Evolutionary conservation across 2,797 vertebrate species (phyloP).

Genomic region (Synanceia verrucosa): DNA sequence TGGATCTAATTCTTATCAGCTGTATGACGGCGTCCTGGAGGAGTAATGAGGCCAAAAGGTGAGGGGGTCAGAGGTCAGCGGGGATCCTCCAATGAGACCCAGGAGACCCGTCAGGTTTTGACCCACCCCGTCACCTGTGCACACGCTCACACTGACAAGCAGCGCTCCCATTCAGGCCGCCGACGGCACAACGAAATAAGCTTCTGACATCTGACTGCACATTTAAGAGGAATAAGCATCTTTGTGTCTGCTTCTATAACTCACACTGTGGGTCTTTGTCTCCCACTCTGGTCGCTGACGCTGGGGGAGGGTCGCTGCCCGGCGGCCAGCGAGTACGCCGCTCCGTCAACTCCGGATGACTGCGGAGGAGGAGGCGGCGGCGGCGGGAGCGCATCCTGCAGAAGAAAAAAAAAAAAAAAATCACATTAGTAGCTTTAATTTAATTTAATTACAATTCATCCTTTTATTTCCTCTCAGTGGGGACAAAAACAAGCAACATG

Average conservation of each 20-base stretch:
- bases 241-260: conserved; percentile 76
- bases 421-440: not conserved
- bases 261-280: conserved; percentile 96
- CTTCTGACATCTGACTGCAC: conserved; percentile 63
- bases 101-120: conserved; percentile 62
- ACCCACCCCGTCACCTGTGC: conserved; percentile 74
- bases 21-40: conserved; percentile 62
- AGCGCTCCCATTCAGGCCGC: conserved; percentile 26
- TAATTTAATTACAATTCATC: conserved; percentile 15
- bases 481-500: conserved; percentile 28
- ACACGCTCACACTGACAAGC: conserved; percentile 58
- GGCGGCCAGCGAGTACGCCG: conserved; percentile 81
- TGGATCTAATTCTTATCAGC: conserved; percentile 73
- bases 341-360: conserved; percentile 82
- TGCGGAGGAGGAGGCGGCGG: conserved; percentile 93
- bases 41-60: conserved; percentile 66
- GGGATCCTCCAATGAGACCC: conserved; percentile 63
- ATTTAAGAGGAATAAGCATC: conserved; percentile 60
- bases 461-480: conserved; percentile 4
- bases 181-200: conserved; percentile 25
- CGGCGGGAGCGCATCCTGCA: conserved; percentile 92
- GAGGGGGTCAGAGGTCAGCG: conserved; percentile 64
- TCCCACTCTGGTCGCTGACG: conserved; percentile 87
- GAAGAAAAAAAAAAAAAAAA: conserved; percentile 22
- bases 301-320: conserved; percentile 86